phyloP scores from a whole-genome alignment of 1,140 invertebrate species.

The Heliothis virescens region DNA sequence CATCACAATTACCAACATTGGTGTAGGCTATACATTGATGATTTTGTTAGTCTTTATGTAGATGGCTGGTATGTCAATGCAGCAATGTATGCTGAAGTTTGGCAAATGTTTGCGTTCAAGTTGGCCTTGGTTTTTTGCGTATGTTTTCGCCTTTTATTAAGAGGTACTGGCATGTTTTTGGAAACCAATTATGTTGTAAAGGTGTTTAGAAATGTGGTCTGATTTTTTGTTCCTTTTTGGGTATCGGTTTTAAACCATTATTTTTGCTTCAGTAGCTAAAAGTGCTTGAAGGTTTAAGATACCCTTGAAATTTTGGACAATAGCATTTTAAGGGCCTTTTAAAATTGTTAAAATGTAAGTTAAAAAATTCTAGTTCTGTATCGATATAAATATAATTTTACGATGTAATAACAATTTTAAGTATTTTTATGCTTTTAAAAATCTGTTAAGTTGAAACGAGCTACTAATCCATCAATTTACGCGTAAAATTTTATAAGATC shows the following conservation, averaged over 20 bases:
- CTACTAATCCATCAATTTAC: constrained; percentile 21
- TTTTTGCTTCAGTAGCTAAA: background rate
- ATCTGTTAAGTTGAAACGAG: constrained; percentile 14
- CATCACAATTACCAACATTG: background rate
- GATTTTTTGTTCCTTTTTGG: constrained; percentile 12
- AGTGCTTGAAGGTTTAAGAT: background rate
- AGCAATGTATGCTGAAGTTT: background rate
- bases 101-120: background rate
- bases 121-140: background rate
- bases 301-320: no score
- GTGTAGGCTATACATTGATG: background rate
- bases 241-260: background rate
- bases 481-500: constrained; percentile 21
- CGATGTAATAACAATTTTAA: constrained; percentile 26
- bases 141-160: constrained; percentile 22
- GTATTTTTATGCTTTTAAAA: constrained; percentile 23
- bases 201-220: constrained; percentile 22
- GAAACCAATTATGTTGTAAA: constrained; percentile 37
- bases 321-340: no score
- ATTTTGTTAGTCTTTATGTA: background rate
- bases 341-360: background rate
- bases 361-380: background rate
- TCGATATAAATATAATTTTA: constrained; percentile 30
- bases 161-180: constrained; percentile 2
- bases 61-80: background rate